phyloP scores from a whole-genome alignment of 2,113 vertebrate genomes.

The Phoxinus phoxinus region DNA sequence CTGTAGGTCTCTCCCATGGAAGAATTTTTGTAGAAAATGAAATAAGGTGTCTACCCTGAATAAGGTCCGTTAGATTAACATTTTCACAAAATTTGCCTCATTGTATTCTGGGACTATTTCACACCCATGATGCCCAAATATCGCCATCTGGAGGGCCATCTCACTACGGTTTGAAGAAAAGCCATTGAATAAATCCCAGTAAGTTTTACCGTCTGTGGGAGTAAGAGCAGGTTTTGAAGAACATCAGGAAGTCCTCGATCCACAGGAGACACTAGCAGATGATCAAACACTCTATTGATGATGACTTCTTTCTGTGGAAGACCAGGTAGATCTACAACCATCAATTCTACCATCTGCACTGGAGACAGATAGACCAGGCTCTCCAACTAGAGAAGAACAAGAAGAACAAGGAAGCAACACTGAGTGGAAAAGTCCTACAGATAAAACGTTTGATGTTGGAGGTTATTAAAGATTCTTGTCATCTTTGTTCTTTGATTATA shows the following conservation, averaged over 20 bases:
- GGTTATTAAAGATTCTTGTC: too few species aligned
- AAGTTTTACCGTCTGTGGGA: slow-evolving; percentile 60
- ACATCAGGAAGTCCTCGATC: slow-evolving; percentile 51
- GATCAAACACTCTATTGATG: slow-evolving; percentile 66
- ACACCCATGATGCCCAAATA: too few species aligned
- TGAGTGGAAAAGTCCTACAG: background rate
- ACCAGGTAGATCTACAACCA: slow-evolving; percentile 52
- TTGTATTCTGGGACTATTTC: too few species aligned
- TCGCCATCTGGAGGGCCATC: too few species aligned
- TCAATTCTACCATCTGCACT: slow-evolving; percentile 65
- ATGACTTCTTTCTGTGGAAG: slow-evolving; percentile 49
- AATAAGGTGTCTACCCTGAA: too few species aligned
- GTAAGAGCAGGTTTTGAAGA: background rate
- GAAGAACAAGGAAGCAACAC: background rate
- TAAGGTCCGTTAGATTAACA: too few species aligned
- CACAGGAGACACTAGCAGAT: slow-evolving; percentile 46
- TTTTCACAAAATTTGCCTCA: too few species aligned
- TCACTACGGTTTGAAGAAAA: too few species aligned
- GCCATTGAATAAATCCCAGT: too few species aligned
- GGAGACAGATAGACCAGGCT: slow-evolving; percentile 59
- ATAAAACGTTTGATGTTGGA: too few species aligned
- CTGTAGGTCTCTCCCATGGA: too few species aligned
- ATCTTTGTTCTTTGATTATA: background rate
- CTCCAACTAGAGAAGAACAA: slow-evolving; percentile 63
- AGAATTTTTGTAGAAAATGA: too few species aligned